These are phyloP conservation scores for Trachythela sp. DNA, from an alignment of 64 coral and sea anemone genomes.

Conservation along the genomic window DNA sequence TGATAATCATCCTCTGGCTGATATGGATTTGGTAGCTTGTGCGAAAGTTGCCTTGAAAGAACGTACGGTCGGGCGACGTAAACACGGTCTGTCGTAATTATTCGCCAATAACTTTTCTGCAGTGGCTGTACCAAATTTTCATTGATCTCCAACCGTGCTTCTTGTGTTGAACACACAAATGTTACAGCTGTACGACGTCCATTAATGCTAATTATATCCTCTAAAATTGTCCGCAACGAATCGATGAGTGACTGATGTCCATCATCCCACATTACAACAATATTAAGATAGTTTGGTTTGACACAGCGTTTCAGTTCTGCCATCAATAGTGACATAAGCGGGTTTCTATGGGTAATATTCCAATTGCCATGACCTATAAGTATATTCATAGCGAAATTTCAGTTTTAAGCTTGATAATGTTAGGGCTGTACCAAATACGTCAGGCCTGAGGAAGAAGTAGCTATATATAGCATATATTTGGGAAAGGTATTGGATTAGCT, in stretches of 20 bases:
- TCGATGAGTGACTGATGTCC: constrained; percentile 43
- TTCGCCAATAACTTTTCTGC: constrained; percentile 46
- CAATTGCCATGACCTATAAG: constrained; percentile 45
- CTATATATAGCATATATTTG: too few species aligned
- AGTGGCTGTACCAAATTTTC: constrained; percentile 33
- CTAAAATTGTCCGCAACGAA: constrained; percentile 49
- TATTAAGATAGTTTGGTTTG: constrained; percentile 53
- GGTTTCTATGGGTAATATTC: constrained; percentile 55
- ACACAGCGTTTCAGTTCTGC: constrained; percentile 54
- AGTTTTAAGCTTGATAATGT: too few species aligned
- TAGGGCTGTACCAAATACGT: too few species aligned
- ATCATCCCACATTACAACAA: constrained; percentile 59
- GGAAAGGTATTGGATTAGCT: too few species aligned
- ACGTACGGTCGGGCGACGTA: constrained; percentile 61
- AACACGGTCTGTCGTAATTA: constrained; percentile 41
- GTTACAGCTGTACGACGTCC: constrained; percentile 44
- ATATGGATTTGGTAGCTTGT: constrained; percentile 55
- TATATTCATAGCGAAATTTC: background rate
- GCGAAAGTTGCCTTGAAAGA: constrained; percentile 39
- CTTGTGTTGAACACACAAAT: constrained; percentile 52
- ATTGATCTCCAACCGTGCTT: constrained; percentile 1
- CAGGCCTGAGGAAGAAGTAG: too few species aligned
- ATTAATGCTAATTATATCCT: constrained; percentile 39
- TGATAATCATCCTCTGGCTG: constrained; percentile 62
- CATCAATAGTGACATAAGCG: constrained; percentile 21